phyloP scores from a whole-genome alignment of 1,140 invertebrate genomes.

The Pseudomyrmex gracilis region DNA sequence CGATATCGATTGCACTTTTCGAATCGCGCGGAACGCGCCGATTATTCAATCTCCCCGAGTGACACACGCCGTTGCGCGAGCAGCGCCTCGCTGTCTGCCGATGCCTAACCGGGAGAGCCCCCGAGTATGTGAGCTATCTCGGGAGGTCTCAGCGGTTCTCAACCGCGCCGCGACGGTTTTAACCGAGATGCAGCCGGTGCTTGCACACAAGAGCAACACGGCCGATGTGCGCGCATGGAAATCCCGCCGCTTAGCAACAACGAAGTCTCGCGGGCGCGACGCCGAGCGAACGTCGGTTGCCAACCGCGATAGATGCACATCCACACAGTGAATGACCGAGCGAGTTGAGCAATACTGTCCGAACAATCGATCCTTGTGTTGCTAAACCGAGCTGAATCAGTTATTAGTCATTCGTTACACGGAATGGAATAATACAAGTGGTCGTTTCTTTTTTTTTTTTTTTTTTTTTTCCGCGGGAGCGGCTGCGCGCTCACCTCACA shows the following conservation, averaged over 20 bases:
- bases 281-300: slow-evolving; percentile 10
- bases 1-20: slow-evolving; percentile 60
- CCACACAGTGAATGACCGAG: slow-evolving; percentile 23
- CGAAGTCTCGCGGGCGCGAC: slow-evolving; percentile 21
- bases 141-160: slow-evolving; percentile 62
- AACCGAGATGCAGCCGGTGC: background rate
- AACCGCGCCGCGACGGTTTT: slow-evolving; percentile 19
- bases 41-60: slow-evolving; percentile 72
- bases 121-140: slow-evolving; percentile 21
- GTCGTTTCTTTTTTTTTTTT: too few relatives aligned
- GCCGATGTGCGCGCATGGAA: slow-evolving; percentile 31
- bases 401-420: slow-evolving; percentile 47
- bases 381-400: slow-evolving; percentile 47
- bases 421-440: slow-evolving; percentile 27
- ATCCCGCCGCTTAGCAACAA: slow-evolving; percentile 56
- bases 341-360: slow-evolving; percentile 52
- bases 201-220: background rate
- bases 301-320: slow-evolving; percentile 37
- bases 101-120: slow-evolving; percentile 31
- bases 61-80: slow-evolving; percentile 64
- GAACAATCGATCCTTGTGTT: slow-evolving; percentile 50
- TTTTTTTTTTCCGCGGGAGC: background rate
- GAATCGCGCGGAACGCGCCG: slow-evolving; percentile 60
- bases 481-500: background rate
- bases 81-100: slow-evolving; percentile 68